phyloP scores from a whole-genome alignment of 2,113 vertebrate species.

The Campylomormyrus numenius region DNA sequence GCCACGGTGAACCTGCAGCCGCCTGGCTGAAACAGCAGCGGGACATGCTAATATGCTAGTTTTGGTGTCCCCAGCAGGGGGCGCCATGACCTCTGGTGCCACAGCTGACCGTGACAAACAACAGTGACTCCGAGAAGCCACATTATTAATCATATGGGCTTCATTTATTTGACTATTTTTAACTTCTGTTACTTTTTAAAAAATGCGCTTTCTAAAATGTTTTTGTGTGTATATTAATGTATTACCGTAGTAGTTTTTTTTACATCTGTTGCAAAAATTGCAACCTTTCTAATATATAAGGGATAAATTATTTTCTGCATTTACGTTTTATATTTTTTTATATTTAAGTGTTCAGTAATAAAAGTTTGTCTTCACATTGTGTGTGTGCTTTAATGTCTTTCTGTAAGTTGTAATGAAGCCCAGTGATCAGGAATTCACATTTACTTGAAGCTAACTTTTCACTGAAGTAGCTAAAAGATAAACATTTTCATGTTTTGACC shows the following conservation, averaged over 20 bases:
- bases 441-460: background rate
- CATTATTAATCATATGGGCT: background rate
- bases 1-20: conserved; percentile 35
- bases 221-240: background rate
- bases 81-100: background rate
- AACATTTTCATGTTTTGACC: background rate
- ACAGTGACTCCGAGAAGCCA: background rate
- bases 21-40: too few species aligned
- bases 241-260: background rate
- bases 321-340: background rate
- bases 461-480: background rate
- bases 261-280: background rate
- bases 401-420: background rate
- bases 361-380: background rate
- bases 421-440: background rate
- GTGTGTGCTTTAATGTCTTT: background rate
- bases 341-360: conserved; percentile 13
- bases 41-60: background rate
- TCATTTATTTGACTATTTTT: background rate
- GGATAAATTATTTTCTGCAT: conserved; percentile 1
- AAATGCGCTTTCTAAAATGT: background rate
- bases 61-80: background rate
- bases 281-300: background rate
- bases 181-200: background rate
- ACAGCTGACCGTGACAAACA: background rate